Conservation (phyloP, 2,888 invertebrate species). For the Stegana nigrithorax region DNA sequence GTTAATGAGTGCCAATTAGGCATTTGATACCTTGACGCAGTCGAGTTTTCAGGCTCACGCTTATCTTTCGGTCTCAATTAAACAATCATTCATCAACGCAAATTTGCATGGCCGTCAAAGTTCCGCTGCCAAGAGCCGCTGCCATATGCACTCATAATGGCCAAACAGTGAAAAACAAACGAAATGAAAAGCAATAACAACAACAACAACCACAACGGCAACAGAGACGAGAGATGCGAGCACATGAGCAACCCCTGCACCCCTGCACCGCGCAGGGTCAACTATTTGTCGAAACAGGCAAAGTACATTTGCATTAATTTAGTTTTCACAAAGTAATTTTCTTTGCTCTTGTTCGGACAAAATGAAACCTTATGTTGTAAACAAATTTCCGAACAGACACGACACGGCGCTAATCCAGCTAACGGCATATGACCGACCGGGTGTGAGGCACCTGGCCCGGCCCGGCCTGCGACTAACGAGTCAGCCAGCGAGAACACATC, state of each 20-base stretch:
- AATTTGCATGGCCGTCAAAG: too few species aligned
- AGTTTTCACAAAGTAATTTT: conserved; percentile 11
- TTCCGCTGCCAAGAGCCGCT: conserved; percentile 32
- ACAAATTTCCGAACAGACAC: conserved; percentile 35
- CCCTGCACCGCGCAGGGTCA: not conserved
- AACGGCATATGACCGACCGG: too few species aligned
- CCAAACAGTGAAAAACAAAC: conserved; percentile 1
- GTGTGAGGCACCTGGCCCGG: too few species aligned
- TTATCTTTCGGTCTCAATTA: too few species aligned
- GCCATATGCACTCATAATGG: conserved; percentile 12
- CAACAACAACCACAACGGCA: conserved; percentile 28
- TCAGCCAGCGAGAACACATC: conserved; percentile 34
- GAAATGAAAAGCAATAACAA: conserved; percentile 39
- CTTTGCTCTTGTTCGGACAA: conserved; percentile 22
- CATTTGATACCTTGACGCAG: too few species aligned
- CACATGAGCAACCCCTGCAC: not conserved
- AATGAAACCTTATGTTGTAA: conserved; percentile 57
- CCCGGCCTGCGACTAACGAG: too few species aligned
- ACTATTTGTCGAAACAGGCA: not conserved
- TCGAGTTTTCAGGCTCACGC: too few species aligned
- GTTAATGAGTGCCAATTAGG: too few species aligned
- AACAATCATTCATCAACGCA: too few species aligned
- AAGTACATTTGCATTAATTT: not conserved
- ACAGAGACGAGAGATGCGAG: too few species aligned
- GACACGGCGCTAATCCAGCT: not conserved